Evolutionary conservation across 2,888 invertebrate species (phyloP).

Genomic region (Platynereis dumerilii): DNA sequence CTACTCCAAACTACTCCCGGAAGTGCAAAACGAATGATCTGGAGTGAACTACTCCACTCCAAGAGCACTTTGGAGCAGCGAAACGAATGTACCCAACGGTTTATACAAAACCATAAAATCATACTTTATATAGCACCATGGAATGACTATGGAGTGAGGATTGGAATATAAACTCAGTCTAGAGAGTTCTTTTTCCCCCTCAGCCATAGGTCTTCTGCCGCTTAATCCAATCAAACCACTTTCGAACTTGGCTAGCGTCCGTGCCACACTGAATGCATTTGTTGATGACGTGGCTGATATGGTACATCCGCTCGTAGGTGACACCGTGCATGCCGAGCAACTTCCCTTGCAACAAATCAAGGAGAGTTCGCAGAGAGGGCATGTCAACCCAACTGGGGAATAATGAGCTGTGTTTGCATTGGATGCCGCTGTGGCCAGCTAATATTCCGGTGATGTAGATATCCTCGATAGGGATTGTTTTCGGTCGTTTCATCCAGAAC

Average conservation of each 20-base stretch:
- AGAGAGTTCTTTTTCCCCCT: not conserved
- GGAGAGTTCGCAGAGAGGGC: not conserved
- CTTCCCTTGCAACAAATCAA: constrained; percentile 1
- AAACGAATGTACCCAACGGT: too few species aligned
- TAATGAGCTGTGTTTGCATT: not conserved
- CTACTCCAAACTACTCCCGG: too few species aligned
- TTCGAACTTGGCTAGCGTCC: not conserved
- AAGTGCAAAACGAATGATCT: too few species aligned
- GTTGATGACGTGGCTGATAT: constrained; percentile 1
- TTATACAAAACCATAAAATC: too few species aligned
- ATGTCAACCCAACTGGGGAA: constrained; percentile 3
- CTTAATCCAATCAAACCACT: constrained; percentile 6
- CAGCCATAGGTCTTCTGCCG: not conserved
- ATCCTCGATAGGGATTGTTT: not conserved
- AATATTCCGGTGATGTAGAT: constrained; percentile 2
- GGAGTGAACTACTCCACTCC: too few species aligned
- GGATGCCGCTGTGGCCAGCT: not conserved
- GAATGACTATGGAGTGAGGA: too few species aligned
- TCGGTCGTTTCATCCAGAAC: not conserved
- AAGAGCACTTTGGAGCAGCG: too few species aligned
- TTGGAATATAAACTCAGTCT: too few species aligned
- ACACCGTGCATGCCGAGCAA: constrained; percentile 1
- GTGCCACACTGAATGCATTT: not conserved
- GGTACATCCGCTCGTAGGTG: constrained; percentile 8
- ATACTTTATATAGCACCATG: too few species aligned